phyloP scores from a whole-genome alignment of 2,888 invertebrate genomes.

The Vandiemenella viatica region DNA sequence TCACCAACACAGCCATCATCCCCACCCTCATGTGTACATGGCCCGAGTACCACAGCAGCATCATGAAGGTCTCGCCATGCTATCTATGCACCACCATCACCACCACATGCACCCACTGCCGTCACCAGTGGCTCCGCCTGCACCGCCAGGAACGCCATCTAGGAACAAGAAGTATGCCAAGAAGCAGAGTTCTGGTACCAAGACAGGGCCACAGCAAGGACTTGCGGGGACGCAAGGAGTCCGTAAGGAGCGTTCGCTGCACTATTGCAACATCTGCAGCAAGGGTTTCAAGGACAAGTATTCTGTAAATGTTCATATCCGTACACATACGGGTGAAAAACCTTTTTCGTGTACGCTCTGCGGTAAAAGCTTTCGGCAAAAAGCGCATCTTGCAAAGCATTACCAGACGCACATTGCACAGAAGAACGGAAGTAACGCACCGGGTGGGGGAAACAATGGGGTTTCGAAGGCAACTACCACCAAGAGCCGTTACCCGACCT shows the following conservation, averaged over 20 bases:
- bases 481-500: too few relatives aligned
- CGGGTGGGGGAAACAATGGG: not conserved
- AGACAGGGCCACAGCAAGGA: conserved; percentile 2
- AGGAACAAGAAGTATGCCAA: conserved; percentile 28
- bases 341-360: conserved; percentile 91
- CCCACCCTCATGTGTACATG: conserved; percentile 27
- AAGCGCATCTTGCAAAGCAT: conserved; percentile 40
- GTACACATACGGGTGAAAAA: conserved; percentile 96
- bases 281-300: conserved; percentile 93
- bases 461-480: too few relatives aligned
- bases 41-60: not conserved
- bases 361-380: conserved; percentile 67
- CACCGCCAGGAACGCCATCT: conserved; percentile 36
- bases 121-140: conserved; percentile 28
- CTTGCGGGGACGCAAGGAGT: conserved; percentile 35
- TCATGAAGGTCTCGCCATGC: not conserved
- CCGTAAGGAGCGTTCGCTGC: conserved; percentile 70
- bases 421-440: conserved; percentile 37
- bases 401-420: conserved; percentile 86
- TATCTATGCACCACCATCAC: not conserved
- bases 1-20: conserved; percentile 37
- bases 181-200: conserved; percentile 35
- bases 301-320: conserved; percentile 92
- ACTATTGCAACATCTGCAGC: conserved; percentile 86
- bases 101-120: not conserved